Conservation (phyloP, 2,113 vertebrate genomes). For the Amia ocellicauda region DNA sequence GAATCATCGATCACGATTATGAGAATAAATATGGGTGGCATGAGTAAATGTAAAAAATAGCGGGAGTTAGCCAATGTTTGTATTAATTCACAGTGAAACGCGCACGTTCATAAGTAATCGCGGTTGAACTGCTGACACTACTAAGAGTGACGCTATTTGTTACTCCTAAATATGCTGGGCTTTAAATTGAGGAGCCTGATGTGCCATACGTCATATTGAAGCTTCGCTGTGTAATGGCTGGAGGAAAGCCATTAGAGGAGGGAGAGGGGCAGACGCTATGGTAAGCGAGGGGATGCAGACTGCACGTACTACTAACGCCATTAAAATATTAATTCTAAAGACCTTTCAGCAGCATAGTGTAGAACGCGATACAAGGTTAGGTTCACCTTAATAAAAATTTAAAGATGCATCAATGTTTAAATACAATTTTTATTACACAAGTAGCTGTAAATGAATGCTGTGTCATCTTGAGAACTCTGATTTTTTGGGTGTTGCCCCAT, state of each 20-base stretch:
- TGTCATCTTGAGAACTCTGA: slow-evolving; percentile 40
- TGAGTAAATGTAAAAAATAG: slow-evolving; percentile 47
- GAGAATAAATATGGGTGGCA: slow-evolving; percentile 44
- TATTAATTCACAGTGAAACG: slow-evolving; percentile 18
- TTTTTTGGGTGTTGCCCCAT: no score
- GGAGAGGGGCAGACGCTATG: slow-evolving; percentile 9
- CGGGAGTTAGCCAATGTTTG: slow-evolving; percentile 6
- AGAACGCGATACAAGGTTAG: slow-evolving; percentile 41
- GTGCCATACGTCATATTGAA: neutral
- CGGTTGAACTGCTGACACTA: slow-evolving; percentile 8
- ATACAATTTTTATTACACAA: slow-evolving; percentile 39
- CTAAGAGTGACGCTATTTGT: neutral
- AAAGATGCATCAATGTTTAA: slow-evolving; percentile 54
- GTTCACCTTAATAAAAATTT: slow-evolving; percentile 63
- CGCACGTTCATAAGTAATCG: slow-evolving; percentile 16
- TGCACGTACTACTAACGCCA: no score
- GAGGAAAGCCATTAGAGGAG: neutral
- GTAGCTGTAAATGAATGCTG: slow-evolving; percentile 45
- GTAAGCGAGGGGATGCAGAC: no score
- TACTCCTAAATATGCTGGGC: neutral
- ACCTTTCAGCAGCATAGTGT: slow-evolving; percentile 13
- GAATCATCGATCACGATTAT: no score
- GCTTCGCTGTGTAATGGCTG: slow-evolving; percentile 5
- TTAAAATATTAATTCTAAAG: no score
- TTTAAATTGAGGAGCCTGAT: neutral